Conservation (phyloP, 2,888 invertebrate genomes). For the Amorpha juglandis region DNA sequence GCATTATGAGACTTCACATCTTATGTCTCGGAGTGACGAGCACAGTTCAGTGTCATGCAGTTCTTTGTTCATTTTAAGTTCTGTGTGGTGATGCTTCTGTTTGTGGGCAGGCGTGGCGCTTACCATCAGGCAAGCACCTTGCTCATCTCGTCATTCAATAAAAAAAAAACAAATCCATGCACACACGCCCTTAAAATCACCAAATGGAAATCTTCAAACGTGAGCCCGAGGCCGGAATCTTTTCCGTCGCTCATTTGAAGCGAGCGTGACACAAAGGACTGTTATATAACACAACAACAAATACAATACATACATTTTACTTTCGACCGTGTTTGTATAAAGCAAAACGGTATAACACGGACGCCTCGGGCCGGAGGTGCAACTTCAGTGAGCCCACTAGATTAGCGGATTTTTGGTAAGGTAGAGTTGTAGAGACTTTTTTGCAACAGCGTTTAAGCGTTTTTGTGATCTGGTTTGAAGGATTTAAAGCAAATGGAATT, state of each 20-base stretch:
- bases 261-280: constrained; percentile 11
- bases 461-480: too few relatives aligned
- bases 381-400: background rate
- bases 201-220: constrained; percentile 1
- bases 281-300: constrained; percentile 20
- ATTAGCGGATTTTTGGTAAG: background rate
- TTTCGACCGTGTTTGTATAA: constrained; percentile 26
- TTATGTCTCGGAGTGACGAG: too few relatives aligned
- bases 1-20: too few relatives aligned
- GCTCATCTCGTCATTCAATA: too few relatives aligned
- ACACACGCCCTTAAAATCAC: background rate
- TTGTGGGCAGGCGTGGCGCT: too few relatives aligned
- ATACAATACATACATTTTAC: constrained; percentile 18
- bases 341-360: constrained; percentile 26
- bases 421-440: background rate
- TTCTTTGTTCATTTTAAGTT: too few relatives aligned
- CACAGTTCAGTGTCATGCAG: too few relatives aligned
- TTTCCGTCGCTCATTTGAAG: constrained; percentile 17
- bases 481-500: too few relatives aligned
- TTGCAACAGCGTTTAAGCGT: background rate
- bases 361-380: constrained; percentile 24
- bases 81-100: too few relatives aligned
- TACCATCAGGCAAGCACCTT: too few relatives aligned
- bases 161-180: background rate
- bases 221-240: constrained; percentile 2